Conservation (phyloP, 2,797 vertebrate species). For the Cuculus canorus region DNA sequence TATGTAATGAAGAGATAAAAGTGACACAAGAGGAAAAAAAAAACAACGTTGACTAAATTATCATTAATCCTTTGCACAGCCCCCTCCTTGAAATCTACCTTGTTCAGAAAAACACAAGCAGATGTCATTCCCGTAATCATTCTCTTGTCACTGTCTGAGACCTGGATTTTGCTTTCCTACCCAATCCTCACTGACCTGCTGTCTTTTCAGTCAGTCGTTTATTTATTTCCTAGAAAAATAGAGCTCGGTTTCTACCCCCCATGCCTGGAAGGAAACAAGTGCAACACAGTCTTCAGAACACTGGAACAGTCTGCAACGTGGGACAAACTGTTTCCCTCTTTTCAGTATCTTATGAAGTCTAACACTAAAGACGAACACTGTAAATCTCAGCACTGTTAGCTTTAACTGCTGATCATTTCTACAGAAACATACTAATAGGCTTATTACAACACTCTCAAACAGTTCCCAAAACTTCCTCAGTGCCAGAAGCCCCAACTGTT, state of each 20-base stretch:
- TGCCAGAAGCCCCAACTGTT: background rate
- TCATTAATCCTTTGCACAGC: background rate
- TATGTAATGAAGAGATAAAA: background rate
- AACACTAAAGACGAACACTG: background rate
- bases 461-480: background rate
- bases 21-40: rapidly evolving
- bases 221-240: background rate
- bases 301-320: rapidly evolving
- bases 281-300: rapidly evolving
- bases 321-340: background rate
- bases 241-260: background rate
- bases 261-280: background rate
- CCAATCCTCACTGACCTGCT: background rate
- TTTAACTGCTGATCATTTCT: background rate
- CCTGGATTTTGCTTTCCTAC: background rate
- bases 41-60: background rate
- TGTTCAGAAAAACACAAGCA: background rate
- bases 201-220: background rate
- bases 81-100: background rate
- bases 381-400: background rate
- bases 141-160: background rate
- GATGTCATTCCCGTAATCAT: background rate
- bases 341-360: background rate
- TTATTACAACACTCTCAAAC: background rate
- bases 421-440: background rate